Percentiles rank a stretch among this genome's conserved stretches.
Conservation (phyloP, 2,113 vertebrate species). For the Strigops habroptila region DNA sequence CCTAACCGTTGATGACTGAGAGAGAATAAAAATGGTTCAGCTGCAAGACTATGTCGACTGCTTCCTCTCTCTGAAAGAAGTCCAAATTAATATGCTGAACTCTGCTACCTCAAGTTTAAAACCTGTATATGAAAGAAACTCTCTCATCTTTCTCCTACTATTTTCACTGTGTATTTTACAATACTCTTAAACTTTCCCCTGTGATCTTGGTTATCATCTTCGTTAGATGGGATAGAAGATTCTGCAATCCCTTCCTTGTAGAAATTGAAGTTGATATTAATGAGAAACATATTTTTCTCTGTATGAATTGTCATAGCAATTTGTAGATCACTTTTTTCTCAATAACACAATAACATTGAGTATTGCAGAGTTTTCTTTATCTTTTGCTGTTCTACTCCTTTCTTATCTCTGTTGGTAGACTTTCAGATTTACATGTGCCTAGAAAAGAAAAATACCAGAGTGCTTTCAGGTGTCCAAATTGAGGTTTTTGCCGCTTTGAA, state of each 20-base stretch:
- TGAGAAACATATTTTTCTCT: background rate
- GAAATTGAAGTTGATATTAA: background rate
- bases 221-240: background rate
- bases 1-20: background rate
- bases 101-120: background rate
- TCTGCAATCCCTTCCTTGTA: background rate
- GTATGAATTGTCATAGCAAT: background rate
- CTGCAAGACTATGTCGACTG: background rate
- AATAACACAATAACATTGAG: background rate
- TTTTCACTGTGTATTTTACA: background rate
- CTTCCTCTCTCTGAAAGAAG: background rate
- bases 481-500: background rate
- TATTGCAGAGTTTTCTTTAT: background rate
- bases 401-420: background rate
- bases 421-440: background rate
- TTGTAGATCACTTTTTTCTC: background rate
- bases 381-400: background rate
- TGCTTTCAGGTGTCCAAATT: background rate
- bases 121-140: background rate
- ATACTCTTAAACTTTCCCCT: background rate
- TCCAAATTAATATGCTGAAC: background rate
- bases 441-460: background rate
- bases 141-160: background rate
- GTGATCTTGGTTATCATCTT: background rate
- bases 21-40: background rate